Base-by-base conservation (phyloP, 2,888 invertebrate species). In the Oscheius onirici region DNA sequence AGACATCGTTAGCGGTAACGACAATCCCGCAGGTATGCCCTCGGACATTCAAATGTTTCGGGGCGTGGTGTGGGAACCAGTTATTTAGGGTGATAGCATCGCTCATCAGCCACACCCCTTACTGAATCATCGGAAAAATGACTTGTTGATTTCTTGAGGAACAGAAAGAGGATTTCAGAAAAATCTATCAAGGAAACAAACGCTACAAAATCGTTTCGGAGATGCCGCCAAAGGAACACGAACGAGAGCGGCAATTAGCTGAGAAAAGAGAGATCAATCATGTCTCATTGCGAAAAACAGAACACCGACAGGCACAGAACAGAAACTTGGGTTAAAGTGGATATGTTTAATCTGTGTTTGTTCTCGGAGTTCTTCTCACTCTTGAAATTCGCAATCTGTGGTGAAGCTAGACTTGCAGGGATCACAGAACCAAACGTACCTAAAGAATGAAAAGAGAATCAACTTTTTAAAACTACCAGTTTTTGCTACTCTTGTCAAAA, bases 61-160 rank as follows among this genome's bases (percentile, higher is more conserved):
- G 46, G 63, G 63, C 49, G 63, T 63, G 63, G 63, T 28, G 49
- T 34, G 43, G 44, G 63, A 63, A 63, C 63, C 63, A 63, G 63
- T 63, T 63, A 49, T 63, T 63, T 63, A 15, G 49, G 34, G 63
- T 63, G 63, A 63, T 63, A 63, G 49, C 46, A 63, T 63, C 41
- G 46, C 49, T 63, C 60, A 44, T 28, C 26, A 46, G 63, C 63
- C 63, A 63, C 63, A 63, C 63, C 63, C 63, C 17, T 17, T 28
- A 46, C 15, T 46, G 34, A 28, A 58, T 28, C 58, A 40, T n/a
- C 40, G 11, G 28, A 55, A 55, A 52, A 55, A 55, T 55, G 55
- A 28, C 26, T 55, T n/a, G 26, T 24, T 55, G 13, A 55, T 52
- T 22, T 34, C 5, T 46, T 20, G 20, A 24, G 24, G 17, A 15